Conservation (phyloP, 2,113 vertebrate species). For the Jacana jacana region DNA sequence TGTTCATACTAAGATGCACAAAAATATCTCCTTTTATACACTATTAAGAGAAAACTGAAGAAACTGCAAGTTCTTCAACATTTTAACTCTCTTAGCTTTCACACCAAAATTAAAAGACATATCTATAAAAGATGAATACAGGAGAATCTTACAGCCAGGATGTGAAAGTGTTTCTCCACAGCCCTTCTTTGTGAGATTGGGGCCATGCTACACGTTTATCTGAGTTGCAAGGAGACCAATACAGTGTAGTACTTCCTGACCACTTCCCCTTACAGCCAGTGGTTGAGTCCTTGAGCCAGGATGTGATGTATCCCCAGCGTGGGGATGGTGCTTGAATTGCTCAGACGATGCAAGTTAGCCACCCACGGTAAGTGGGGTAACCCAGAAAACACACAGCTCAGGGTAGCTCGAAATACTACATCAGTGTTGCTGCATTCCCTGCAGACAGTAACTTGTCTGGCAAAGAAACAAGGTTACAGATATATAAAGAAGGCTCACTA, state of each 20-base stretch:
- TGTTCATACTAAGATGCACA: background rate
- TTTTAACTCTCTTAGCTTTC: background rate
- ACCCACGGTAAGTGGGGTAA: background rate
- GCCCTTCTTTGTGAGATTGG: background rate
- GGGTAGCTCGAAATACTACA: background rate
- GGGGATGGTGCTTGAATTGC: background rate
- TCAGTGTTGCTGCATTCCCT: background rate
- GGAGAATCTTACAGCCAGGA: background rate
- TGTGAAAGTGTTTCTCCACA: background rate
- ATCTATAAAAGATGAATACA: background rate
- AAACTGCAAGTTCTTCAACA: background rate
- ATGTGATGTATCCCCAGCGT: rapidly evolving
- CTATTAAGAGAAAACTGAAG: background rate
- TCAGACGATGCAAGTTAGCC: background rate
- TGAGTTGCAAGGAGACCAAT: background rate
- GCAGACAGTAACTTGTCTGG: constrained; percentile 35
- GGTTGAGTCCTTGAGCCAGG: background rate
- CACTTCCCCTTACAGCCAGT: background rate
- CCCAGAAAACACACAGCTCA: background rate
- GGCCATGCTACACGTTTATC: background rate
- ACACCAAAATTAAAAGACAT: background rate
- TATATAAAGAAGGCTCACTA: constrained; percentile 18
- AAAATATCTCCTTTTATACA: background rate
- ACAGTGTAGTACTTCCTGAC: background rate
- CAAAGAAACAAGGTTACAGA: constrained; percentile 47